Evolutionary conservation across 2,888 invertebrate species (phyloP).

Genomic region (Dynastes tityus): DNA sequence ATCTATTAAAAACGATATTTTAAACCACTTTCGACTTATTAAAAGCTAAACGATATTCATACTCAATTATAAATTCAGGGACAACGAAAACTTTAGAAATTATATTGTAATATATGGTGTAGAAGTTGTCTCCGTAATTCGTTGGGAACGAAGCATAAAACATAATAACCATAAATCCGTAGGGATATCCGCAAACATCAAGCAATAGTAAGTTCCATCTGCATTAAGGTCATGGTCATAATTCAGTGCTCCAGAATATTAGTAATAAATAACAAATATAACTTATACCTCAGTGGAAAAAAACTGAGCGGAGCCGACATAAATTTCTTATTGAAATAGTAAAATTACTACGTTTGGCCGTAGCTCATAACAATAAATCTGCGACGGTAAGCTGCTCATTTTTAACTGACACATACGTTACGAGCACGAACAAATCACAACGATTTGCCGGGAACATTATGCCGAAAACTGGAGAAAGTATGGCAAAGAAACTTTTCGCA

Average conservation of each 20-base stretch:
- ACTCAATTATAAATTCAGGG: no score
- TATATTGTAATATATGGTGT: no score
- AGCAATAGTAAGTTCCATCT: neutral
- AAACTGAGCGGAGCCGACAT: constrained; percentile 30
- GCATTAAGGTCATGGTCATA: constrained; percentile 9
- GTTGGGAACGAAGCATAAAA: no score
- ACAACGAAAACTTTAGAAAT: no score
- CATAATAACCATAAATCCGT: no score
- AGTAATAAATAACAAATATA: constrained; percentile 41
- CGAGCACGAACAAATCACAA: constrained; percentile 36
- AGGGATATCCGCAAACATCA: neutral
- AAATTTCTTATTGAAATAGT: constrained; percentile 46
- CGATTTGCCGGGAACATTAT: constrained; percentile 41
- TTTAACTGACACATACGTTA: constrained; percentile 47
- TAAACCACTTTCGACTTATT: no score
- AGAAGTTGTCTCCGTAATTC: no score
- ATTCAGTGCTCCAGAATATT: neutral
- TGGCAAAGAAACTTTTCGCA: constrained; percentile 35
- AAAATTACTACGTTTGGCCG: constrained; percentile 36
- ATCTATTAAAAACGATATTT: no score
- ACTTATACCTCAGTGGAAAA: constrained; percentile 7
- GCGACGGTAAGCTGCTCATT: constrained; percentile 43
- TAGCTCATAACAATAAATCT: constrained; percentile 43
- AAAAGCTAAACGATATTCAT: no score
- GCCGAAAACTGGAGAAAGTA: constrained; percentile 42